Conservation (phyloP, 2,113 vertebrate species). For the Sander lucioperca region DNA sequence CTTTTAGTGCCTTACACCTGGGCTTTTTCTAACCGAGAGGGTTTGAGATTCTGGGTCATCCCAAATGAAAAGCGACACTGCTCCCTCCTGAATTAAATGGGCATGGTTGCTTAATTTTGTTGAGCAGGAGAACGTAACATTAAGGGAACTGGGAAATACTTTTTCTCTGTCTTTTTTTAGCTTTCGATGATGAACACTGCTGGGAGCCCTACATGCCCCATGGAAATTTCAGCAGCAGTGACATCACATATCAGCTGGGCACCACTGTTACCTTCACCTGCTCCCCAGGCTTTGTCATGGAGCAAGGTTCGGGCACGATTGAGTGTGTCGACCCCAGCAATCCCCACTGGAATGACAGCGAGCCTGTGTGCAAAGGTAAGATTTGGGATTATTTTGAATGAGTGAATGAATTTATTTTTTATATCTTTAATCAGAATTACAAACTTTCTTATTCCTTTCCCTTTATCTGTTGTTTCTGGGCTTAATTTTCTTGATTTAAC, state of each 20-base stretch:
- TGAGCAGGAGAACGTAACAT: background rate
- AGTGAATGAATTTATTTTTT: background rate
- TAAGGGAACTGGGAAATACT: background rate
- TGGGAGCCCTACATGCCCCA: conserved; percentile 93
- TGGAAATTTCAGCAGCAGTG: conserved; percentile 92
- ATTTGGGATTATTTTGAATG: background rate
- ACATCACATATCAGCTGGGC: conserved; percentile 89
- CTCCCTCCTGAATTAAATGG: conserved; percentile 1
- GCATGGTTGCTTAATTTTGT: background rate
- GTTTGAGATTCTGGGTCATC: conserved; percentile 7
- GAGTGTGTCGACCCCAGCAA: conserved; percentile 91
- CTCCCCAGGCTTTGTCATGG: conserved; percentile 92
- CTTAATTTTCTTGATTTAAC: background rate
- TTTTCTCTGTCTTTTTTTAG: conserved; percentile 68
- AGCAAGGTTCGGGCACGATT: conserved; percentile 89
- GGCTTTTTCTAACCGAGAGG: conserved; percentile 12
- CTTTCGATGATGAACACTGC: conserved; percentile 92
- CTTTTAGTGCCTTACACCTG: conserved; percentile 15
- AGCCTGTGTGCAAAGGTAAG: conserved; percentile 91
- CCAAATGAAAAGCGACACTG: conserved; percentile 10
- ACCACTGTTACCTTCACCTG: conserved; percentile 90
- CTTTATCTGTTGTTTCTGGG: background rate
- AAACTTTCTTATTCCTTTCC: background rate
- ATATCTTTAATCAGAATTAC: background rate
- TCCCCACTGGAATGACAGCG: conserved; percentile 94